Base-by-base conservation (phyloP, 2,888 invertebrate species). In the Aspidapion aeneum region DNA sequence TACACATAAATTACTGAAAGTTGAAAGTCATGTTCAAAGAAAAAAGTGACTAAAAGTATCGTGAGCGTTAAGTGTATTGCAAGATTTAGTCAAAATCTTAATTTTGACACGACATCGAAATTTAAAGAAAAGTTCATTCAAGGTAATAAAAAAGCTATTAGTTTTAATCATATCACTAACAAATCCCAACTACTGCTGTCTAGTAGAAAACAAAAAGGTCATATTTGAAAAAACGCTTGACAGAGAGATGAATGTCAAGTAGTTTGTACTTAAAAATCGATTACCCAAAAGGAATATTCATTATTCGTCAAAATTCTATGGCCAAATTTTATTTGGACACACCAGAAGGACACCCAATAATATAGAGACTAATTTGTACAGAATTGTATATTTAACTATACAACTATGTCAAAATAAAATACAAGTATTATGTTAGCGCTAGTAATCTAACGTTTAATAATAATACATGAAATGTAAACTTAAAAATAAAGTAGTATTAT, bases 291-390 rank as follows among this genome's bases (percentile, higher is more conserved):
- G 80, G 80, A 63, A 62, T 80, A 16, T 79, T 79, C 0, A 74
- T 80, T 7, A 79, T 80, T 50, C 72, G 79, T 19, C 80, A 80
- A 65, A 74, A 73, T 58, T 79, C 79, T 7, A 77, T 80, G 73
- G 80, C 80, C 1, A 80, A 79, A 70, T 80, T 80, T 63, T 80
- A 77, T 65, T 61, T 79, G 51, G 80, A 79, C 51, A 80, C 80
- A 0, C 77, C 78, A 58, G 71, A 57, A 72, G 73, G 18, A 66
- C 66, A 1, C 70, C 71, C 21, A 66, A 64, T 2, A 70, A 70
- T 18, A 71, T 71, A 19, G 72, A 70, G 16, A 79, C 74, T 61
- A 79, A 80, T 68, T 70, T 80, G 61, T 74, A 77, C 63, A 79
- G 79, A 0, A 76, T 80, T n/a, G 80, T 80, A 22, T 79, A 80